A percentile compares a stretch with the other conserved stretches of the same genome.
Evolutionary conservation across 2,113 vertebrate genomes (phyloP).

Genomic region (Ondatra zibethicus): DNA sequence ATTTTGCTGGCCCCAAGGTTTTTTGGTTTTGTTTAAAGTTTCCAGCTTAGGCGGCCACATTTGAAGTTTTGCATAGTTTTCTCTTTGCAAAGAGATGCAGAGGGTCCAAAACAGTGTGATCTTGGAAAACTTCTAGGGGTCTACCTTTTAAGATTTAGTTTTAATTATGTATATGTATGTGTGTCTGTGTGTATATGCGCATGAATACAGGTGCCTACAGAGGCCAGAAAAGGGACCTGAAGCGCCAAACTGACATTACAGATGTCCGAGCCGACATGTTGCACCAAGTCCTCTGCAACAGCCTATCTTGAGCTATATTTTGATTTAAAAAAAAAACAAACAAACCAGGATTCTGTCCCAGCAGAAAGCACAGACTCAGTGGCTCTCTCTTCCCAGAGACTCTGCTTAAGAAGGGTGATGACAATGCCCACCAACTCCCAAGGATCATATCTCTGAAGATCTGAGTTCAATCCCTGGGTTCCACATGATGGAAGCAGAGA

Average conservation of each 20-base stretch:
- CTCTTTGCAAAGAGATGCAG: neutral
- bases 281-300: neutral
- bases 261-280: neutral
- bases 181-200: neutral
- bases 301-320: slow-evolving; percentile 21
- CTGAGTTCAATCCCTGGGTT: neutral
- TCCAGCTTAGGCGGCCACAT: neutral
- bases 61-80: neutral
- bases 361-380: neutral
- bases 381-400: neutral
- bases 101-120: neutral
- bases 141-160: neutral
- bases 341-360: slow-evolving; percentile 17
- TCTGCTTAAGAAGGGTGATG: neutral
- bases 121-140: neutral
- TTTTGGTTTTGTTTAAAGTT: neutral
- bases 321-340: neutral
- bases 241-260: neutral
- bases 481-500: neutral
- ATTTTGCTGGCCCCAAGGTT: neutral
- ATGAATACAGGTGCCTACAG: neutral
- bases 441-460: neutral
- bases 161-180: neutral
- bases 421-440: neutral
- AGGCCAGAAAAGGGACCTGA: neutral